Percentiles rank a stretch among this genome's conserved stretches.
phyloP scores from a whole-genome alignment of 2,888 invertebrate species.

The Camponotus fellah region DNA sequence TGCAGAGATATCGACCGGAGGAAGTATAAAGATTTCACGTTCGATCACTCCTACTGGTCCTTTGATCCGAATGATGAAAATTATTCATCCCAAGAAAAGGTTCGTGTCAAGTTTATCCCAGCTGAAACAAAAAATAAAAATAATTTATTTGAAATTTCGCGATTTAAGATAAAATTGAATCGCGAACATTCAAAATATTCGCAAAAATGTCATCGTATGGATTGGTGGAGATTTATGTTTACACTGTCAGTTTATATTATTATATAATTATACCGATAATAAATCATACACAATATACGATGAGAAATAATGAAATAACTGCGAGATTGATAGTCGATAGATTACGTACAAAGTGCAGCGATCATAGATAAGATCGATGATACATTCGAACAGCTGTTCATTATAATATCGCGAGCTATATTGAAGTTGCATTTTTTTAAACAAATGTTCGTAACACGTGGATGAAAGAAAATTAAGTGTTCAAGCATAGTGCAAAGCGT shows the following conservation, averaged over 20 bases:
- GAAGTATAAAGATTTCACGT: slow-evolving; percentile 94
- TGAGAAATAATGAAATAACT: slow-evolving; percentile 59
- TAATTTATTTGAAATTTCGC: background rate
- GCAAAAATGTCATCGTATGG: slow-evolving; percentile 24
- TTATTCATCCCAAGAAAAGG: slow-evolving; percentile 94
- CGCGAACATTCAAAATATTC: background rate
- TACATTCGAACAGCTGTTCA: background rate
- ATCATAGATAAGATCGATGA: slow-evolving; percentile 63
- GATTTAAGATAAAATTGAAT: background rate
- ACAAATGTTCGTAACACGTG: background rate
- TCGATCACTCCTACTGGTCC: slow-evolving; percentile 96
- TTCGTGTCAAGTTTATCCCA: slow-evolving; percentile 77
- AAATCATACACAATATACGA: slow-evolving; percentile 30
- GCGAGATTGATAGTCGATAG: background rate
- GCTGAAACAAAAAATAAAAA: background rate
- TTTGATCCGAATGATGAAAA: slow-evolving; percentile 90
- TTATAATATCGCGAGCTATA: background rate
- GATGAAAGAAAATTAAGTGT: background rate
- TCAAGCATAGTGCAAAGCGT: background rate
- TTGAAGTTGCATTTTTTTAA: background rate
- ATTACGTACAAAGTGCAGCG: slow-evolving; percentile 20
- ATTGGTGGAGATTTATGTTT: slow-evolving; percentile 12
- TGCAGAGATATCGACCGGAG: slow-evolving; percentile 88
- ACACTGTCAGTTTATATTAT: background rate
- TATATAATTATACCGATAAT: slow-evolving; percentile 41